Evolutionary conservation across 2,797 vertebrate species (phyloP).

Genomic region (Parauchenoglanis ngamensis): DNA sequence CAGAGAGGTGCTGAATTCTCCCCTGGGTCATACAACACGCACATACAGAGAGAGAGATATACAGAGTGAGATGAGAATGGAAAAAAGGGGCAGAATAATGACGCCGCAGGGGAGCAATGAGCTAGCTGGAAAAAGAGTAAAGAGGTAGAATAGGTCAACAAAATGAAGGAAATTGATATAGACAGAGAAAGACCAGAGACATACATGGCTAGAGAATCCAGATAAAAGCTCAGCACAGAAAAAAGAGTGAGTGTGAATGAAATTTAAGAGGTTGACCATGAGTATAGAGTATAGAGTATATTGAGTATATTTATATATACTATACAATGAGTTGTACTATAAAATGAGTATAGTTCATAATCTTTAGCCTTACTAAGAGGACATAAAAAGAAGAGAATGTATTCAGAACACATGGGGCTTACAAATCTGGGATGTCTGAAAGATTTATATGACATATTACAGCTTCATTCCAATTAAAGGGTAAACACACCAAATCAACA

Average conservation of each 20-base stretch:
- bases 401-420: slow-evolving; percentile 34
- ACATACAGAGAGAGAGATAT: slow-evolving; percentile 15
- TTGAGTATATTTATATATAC: too few species aligned
- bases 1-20: slow-evolving; percentile 54
- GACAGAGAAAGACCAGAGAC: slow-evolving; percentile 44
- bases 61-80: slow-evolving; percentile 16
- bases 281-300: slow-evolving; percentile 45
- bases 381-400: slow-evolving; percentile 42
- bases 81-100: slow-evolving; percentile 45
- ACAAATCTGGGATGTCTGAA: slow-evolving; percentile 44
- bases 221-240: slow-evolving; percentile 29
- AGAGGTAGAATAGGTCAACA: slow-evolving; percentile 43
- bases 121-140: slow-evolving; percentile 26
- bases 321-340: too few species aligned
- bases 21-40: slow-evolving; percentile 40
- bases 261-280: slow-evolving; percentile 4
- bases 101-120: slow-evolving; percentile 48
- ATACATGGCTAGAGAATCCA: slow-evolving; percentile 11
- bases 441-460: slow-evolving; percentile 55
- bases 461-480: slow-evolving; percentile 53
- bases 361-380: slow-evolving; percentile 60
- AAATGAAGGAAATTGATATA: slow-evolving; percentile 45
- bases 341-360: slow-evolving; percentile 63
- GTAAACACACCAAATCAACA: slow-evolving; percentile 47
- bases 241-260: slow-evolving; percentile 36